Evolutionary conservation across 2,113 vertebrate species (phyloP).

Genomic region (Hyla sarda): DNA sequence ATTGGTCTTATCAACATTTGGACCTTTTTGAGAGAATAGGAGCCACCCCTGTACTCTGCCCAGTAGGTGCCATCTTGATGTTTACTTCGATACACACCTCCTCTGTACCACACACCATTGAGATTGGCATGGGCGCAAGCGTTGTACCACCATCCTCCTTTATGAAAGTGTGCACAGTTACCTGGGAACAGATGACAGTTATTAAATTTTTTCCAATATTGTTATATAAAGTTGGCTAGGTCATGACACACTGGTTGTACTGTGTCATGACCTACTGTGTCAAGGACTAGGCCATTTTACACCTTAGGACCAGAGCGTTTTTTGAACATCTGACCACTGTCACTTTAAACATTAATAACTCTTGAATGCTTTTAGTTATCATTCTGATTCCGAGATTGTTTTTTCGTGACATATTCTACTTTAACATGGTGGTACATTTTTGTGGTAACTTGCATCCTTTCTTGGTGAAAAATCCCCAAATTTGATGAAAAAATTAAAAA

Average conservation of each 20-base stretch:
- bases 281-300: too few relatives aligned
- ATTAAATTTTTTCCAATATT: background rate
- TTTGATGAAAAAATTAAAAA: too few relatives aligned
- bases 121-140: constrained; percentile 96
- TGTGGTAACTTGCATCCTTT: too few relatives aligned
- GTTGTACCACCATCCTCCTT: constrained; percentile 99
- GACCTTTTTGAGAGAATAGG: constrained; percentile 91
- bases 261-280: too few relatives aligned
- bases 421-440: too few relatives aligned
- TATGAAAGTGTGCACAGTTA: constrained; percentile 98
- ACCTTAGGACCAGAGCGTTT: too few relatives aligned
- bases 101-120: constrained; percentile 96
- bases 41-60: constrained; percentile 96
- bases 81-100: constrained; percentile 96
- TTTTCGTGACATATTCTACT: too few relatives aligned
- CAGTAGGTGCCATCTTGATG: constrained; percentile 97
- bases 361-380: too few relatives aligned
- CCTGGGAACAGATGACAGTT: constrained; percentile 71
- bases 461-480: too few relatives aligned
- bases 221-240: background rate
- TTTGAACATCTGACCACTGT: too few relatives aligned
- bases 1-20: constrained; percentile 96
- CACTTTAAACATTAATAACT: too few relatives aligned
- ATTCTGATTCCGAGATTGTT: too few relatives aligned
- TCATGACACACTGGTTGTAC: background rate